A percentile compares a stretch with the other conserved stretches of the same genome.
Evolutionary conservation across 2,113 vertebrate species (phyloP).

Genomic region (Corythoichthys haematopterus): DNA sequence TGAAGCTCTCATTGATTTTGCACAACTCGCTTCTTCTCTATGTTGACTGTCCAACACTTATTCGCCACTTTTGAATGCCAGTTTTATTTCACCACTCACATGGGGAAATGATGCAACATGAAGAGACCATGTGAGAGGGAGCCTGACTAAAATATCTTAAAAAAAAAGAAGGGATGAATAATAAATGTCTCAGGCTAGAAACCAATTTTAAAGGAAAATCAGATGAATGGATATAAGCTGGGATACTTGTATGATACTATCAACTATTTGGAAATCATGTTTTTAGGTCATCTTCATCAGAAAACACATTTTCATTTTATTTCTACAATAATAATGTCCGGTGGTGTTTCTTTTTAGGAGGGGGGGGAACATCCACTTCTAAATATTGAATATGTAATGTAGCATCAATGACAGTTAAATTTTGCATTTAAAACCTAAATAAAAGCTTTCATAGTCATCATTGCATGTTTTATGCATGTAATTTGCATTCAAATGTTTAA

Average conservation of each 20-base stretch:
- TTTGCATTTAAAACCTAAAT: not conserved
- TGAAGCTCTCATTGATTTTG: slow-evolving; percentile 40
- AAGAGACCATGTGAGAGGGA: slow-evolving; percentile 23
- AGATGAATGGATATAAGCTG: slow-evolving; percentile 50
- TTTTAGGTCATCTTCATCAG: slow-evolving; percentile 61
- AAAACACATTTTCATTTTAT: slow-evolving; percentile 15
- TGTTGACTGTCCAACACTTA: slow-evolving; percentile 27
- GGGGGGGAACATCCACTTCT: not conserved
- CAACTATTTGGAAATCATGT: slow-evolving; percentile 36
- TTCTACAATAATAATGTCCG: not conserved
- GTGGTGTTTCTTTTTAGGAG: not conserved
- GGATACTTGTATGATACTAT: slow-evolving; percentile 48
- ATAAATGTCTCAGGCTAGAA: slow-evolving; percentile 53
- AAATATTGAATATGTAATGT: not conserved
- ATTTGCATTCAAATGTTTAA: not conserved
- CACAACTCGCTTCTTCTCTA: slow-evolving; percentile 25
- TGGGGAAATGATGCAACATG: slow-evolving; percentile 59
- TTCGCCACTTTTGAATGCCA: slow-evolving; percentile 32
- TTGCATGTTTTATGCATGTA: not conserved
- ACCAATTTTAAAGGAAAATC: slow-evolving; percentile 59
- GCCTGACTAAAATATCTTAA: slow-evolving; percentile 17
- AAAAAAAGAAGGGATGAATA: slow-evolving; percentile 57
- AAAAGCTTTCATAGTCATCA: not conserved
- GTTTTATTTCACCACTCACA: slow-evolving; percentile 36
- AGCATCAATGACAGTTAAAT: not conserved